Conservation (phyloP, 2,888 invertebrate genomes). For the Spodoptera exigua region DNA sequence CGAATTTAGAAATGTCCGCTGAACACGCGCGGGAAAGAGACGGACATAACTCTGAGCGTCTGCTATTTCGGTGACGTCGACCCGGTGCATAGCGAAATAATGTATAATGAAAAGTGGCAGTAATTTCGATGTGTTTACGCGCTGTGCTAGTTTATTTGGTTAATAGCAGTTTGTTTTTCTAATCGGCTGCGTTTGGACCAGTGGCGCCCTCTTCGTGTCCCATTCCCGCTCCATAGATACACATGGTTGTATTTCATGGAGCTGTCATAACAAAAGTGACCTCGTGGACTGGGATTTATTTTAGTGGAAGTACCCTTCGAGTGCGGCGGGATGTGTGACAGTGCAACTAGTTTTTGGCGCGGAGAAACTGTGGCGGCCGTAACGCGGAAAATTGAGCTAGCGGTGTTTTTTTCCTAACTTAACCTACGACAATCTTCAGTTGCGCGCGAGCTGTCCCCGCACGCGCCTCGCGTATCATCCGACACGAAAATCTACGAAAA, state of each 20-base stretch:
- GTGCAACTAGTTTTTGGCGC: constrained; percentile 73
- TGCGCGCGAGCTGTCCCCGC: constrained; percentile 85
- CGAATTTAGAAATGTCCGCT: constrained; percentile 78
- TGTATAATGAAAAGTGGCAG: constrained; percentile 87
- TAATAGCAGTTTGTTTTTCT: constrained; percentile 70
- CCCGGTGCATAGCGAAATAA: constrained; percentile 86
- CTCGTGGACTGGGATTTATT: constrained; percentile 63
- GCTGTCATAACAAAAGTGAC: constrained; percentile 83
- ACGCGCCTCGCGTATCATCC: constrained; percentile 76
- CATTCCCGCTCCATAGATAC: constrained; percentile 62
- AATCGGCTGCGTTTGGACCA: constrained; percentile 56
- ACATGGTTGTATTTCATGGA: constrained; percentile 73
- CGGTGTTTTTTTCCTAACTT: constrained; percentile 85
- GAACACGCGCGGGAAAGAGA: constrained; percentile 79
- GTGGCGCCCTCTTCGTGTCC: constrained; percentile 80
- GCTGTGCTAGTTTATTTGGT: constrained; percentile 87
- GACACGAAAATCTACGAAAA: constrained; percentile 76
- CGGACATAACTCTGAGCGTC: constrained; percentile 71
- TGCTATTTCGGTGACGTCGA: constrained; percentile 84
- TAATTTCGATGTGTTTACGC: constrained; percentile 89
- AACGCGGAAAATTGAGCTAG: constrained; percentile 85
- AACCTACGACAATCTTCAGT: constrained; percentile 88
- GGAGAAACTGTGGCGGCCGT: constrained; percentile 73
- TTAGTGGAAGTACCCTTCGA: constrained; percentile 47
- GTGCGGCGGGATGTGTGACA: constrained; percentile 61